Base-by-base conservation (phyloP, 2,113 vertebrate genomes). In the Campylorhamphus procurvoides region DNA sequence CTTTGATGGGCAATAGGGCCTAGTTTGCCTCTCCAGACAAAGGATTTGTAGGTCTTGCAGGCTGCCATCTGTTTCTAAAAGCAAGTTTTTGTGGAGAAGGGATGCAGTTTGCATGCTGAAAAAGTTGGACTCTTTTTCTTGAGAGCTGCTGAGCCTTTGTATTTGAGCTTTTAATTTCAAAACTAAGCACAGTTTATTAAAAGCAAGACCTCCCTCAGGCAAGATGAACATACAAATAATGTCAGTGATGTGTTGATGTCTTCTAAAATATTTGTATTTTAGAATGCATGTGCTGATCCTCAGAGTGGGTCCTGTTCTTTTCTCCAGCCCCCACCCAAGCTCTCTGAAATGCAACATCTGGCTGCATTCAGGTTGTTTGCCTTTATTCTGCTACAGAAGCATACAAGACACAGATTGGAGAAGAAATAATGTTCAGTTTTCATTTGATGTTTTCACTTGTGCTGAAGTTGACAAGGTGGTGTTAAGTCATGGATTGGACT, bases 11-110 rank as follows among this genome's bases (percentile, higher is more conserved):
- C 96, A 94, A 42, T 59, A 93, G 90, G 92, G 72, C 90, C 94
- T 86, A 60, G 91, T 97, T 96, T 96, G 94, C 60, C 75, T 80
- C 90, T 95, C 94, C 91, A 94, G 92, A 97, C 97, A 98, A 98
- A 97, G 91, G 84, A 84, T 89, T 93, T 90, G 93, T 91, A 89
- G 96, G 84, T 93, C 94, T 96, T 96, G 92, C 94, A 92, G 90
- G 86, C 97, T 96, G 93, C 97, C 98, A 97, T 98, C 98, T 98
- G 98, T 96, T 97, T 96, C 94, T 73, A 91, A 90, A 97, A 97
- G 89, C 93, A 91, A 91, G 92, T 92, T 96, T 96, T 93, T 93
- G 68, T 84, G 24, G 58, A 56, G 52, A 64, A 79, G 68, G 46
- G 87, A 75, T 95, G 93, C 66, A 87, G 89, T 75, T 90, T 96